Conservation (phyloP, 2,888 invertebrate species). For the Peribatodes rhomboidaria region DNA sequence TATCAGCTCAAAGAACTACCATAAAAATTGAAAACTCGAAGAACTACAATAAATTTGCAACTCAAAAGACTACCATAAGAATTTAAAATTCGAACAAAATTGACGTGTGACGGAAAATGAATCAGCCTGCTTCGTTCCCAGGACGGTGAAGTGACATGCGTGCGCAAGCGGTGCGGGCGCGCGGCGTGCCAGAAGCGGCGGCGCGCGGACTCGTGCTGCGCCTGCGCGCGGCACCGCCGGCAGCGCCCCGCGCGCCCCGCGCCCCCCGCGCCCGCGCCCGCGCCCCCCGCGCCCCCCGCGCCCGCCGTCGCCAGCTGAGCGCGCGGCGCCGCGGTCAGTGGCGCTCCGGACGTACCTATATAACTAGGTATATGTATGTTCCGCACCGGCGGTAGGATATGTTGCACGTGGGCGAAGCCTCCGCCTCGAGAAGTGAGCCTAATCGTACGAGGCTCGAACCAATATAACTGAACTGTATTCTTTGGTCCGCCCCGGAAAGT, state of each 20-base stretch:
- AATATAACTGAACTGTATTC: neutral
- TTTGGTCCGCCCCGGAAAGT: neutral
- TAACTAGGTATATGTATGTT: conserved; percentile 25
- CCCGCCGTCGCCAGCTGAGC: conserved; percentile 66
- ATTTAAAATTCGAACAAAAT: no score
- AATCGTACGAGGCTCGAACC: conserved; percentile 8
- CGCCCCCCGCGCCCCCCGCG: conserved; percentile 54
- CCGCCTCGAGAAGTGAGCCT: conserved; percentile 7
- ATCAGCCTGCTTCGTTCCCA: conserved; percentile 62
- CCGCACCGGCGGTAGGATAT: conserved; percentile 30
- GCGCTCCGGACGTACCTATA: conserved; percentile 24
- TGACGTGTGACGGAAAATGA: conserved; percentile 7
- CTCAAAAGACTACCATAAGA: no score
- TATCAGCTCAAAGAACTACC: no score
- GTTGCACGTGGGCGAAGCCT: conserved; percentile 29
- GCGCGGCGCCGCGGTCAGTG: conserved; percentile 27
- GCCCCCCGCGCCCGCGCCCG: conserved; percentile 51
- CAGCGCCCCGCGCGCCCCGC: conserved; percentile 65
- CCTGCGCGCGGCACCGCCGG: conserved; percentile 86
- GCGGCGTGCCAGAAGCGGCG: conserved; percentile 87
- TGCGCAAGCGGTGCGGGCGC: conserved; percentile 92
- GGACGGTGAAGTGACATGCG: conserved; percentile 94
- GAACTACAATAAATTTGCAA: no score
- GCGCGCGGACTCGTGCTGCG: conserved; percentile 87
- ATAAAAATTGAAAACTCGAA: no score